phyloP scores from a whole-genome alignment of 2,888 invertebrate genomes.

The Eupithecia tripunctaria region DNA sequence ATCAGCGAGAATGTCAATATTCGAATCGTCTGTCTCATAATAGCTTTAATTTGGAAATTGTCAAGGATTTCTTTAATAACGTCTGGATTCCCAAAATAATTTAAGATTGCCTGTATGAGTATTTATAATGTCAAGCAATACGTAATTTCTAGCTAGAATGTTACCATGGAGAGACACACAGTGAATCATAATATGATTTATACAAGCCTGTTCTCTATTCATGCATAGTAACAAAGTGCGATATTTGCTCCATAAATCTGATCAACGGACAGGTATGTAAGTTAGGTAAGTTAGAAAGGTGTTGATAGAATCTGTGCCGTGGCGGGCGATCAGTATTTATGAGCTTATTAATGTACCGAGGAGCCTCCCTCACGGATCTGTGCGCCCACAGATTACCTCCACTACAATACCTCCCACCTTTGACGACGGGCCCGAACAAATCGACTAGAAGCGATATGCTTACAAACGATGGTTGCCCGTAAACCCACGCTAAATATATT shows the following conservation, averaged over 20 bases:
- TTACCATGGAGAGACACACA: not conserved
- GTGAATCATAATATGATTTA: conserved; percentile 31
- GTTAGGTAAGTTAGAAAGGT: conserved; percentile 41
- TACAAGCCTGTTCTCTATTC: conserved; percentile 16
- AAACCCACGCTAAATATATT: conserved; percentile 48
- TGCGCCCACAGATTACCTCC: conserved; percentile 65
- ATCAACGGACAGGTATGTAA: conserved; percentile 34
- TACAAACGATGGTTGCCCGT: conserved; percentile 66
- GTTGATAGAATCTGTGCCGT: conserved; percentile 49
- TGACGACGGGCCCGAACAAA: conserved; percentile 62
- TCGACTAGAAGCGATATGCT: conserved; percentile 74
- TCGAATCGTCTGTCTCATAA: too few relatives aligned
- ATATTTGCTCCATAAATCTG: conserved; percentile 35
- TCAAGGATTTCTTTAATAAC: not conserved
- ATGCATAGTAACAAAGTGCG: conserved; percentile 27
- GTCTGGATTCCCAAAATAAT: not conserved
- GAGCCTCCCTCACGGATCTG: conserved; percentile 54
- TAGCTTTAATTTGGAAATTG: not conserved
- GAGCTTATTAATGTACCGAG: conserved; percentile 74
- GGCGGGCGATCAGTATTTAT: conserved; percentile 72
- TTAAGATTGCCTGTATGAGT: not conserved
- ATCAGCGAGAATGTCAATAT: not conserved
- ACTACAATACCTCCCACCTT: conserved; percentile 48
- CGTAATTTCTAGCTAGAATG: not conserved
- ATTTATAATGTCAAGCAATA: not conserved